These are phyloP conservation scores for Riptortus pedestris DNA, from an alignment of 1,140 invertebrate genomes.

Conservation along the genomic window DNA sequence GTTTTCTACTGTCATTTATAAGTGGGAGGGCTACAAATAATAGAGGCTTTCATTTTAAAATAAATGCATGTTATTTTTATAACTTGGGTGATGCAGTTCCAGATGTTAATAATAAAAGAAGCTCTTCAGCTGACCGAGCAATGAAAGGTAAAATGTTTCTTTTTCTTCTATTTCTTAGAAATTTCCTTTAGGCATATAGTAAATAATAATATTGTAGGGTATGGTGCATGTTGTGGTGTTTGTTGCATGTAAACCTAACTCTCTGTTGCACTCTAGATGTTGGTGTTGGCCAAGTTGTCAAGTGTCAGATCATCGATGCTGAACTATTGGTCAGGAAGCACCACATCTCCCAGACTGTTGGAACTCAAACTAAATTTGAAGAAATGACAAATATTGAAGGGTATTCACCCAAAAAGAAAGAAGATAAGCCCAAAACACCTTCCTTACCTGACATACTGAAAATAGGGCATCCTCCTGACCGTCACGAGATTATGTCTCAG, in stretches of 20 bases:
- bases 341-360: background rate
- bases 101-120: conserved; percentile 14
- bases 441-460: background rate
- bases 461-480: background rate
- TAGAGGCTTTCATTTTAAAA: no score
- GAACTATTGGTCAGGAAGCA: background rate
- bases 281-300: conserved; percentile 4
- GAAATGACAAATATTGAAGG: background rate
- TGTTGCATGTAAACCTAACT: conserved; percentile 1
- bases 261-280: conserved; percentile 5
- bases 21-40: no score
- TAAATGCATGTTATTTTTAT: no score
- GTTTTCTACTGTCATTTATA: no score
- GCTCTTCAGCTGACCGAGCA: conserved; percentile 1
- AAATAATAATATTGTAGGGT: background rate
- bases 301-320: background rate
- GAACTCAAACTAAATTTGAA: conserved; percentile 15
- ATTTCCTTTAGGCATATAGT: background rate
- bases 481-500: background rate
- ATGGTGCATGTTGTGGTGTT: conserved; percentile 3
- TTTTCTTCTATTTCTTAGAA: conserved; percentile 18
- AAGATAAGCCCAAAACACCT: no score
- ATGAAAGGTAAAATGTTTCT: conserved; percentile 6
- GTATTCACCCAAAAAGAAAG: no score
- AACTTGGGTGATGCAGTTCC: conserved; percentile 2